Evolutionary conservation across 2,113 vertebrate species (phyloP).

Genomic region (Hippocampus abdominalis): DNA sequence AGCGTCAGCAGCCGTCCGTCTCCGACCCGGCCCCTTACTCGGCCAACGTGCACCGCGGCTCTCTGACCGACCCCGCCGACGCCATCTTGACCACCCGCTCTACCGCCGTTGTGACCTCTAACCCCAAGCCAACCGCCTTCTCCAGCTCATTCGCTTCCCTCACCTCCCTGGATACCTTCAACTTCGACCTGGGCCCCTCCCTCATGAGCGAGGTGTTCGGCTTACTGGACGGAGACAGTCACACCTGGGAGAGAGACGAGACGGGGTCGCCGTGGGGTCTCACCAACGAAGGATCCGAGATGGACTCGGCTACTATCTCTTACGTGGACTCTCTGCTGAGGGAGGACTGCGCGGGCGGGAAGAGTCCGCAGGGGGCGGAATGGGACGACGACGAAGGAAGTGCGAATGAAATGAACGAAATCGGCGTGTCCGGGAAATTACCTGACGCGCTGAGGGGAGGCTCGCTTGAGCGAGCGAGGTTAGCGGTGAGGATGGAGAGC

Average conservation of each 20-base stretch:
- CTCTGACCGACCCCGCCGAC: conserved; percentile 55
- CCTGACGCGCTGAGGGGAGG: conserved; percentile 47
- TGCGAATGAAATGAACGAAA: conserved; percentile 27
- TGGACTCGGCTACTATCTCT: conserved; percentile 64
- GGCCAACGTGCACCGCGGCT: conserved; percentile 59
- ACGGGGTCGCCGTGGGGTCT: conserved; percentile 44
- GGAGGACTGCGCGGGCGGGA: conserved; percentile 61
- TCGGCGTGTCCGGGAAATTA: conserved; percentile 43
- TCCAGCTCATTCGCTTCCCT: conserved; percentile 75
- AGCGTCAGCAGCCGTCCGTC: conserved; percentile 73
- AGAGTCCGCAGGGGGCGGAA: conserved; percentile 48
- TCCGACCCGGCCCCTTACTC: conserved; percentile 59
- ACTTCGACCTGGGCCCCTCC: conserved; percentile 91
- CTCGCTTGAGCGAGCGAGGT: conserved; percentile 23
- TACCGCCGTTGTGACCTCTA: conserved; percentile 69
- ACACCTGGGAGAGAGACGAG: conserved; percentile 52
- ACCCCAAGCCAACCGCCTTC: conserved; percentile 34
- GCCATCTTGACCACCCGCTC: conserved; percentile 69
- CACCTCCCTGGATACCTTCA: conserved; percentile 88
- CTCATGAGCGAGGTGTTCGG: conserved; percentile 92
- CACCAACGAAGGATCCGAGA: conserved; percentile 55
- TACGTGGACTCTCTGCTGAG: conserved; percentile 68
- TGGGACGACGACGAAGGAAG: conserved; percentile 52
- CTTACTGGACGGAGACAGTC: conserved; percentile 68
- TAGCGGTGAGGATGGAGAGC: conserved; percentile 55